phyloP scores from a whole-genome alignment of 2,888 invertebrate genomes.

The Caradrina clavipalpis region DNA sequence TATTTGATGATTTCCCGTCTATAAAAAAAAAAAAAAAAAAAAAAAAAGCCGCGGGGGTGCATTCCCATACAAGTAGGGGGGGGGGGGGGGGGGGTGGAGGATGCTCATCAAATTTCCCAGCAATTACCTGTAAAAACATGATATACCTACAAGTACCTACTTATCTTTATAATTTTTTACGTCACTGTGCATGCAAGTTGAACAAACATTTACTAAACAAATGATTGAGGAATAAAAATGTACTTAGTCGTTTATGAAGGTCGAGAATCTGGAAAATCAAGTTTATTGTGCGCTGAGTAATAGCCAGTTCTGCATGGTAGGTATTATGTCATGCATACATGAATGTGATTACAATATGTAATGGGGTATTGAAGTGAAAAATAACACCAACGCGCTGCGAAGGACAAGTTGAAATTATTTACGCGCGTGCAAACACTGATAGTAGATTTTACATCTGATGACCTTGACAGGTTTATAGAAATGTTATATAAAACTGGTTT shows the following conservation, averaged over 20 bases:
- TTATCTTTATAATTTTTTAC: not conserved
- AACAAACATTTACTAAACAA: not conserved
- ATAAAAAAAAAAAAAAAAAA: too few species aligned
- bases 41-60: too few species aligned
- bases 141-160: not conserved
- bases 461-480: too few species aligned
- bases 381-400: conserved; percentile 2
- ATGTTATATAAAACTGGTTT: too few species aligned
- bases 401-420: conserved; percentile 26
- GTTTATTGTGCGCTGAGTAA: conserved; percentile 23
- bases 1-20: too few species aligned
- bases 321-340: conserved; percentile 16
- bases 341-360: conserved; percentile 10
- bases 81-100: too few species aligned
- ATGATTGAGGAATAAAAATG: not conserved
- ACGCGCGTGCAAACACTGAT: not conserved
- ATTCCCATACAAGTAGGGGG: too few species aligned
- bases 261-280: conserved; percentile 19
- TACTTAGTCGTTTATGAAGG: too few species aligned
- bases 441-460: too few species aligned
- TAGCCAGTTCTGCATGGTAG: conserved; percentile 15
- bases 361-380: conserved; percentile 16
- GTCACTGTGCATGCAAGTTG: too few species aligned
- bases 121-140: too few species aligned
- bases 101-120: too few species aligned